Percentiles rank a stretch among this genome's conserved stretches.
Evolutionary conservation across 2,888 invertebrate species (phyloP).

Genomic region (Nebria brevicollis): DNA sequence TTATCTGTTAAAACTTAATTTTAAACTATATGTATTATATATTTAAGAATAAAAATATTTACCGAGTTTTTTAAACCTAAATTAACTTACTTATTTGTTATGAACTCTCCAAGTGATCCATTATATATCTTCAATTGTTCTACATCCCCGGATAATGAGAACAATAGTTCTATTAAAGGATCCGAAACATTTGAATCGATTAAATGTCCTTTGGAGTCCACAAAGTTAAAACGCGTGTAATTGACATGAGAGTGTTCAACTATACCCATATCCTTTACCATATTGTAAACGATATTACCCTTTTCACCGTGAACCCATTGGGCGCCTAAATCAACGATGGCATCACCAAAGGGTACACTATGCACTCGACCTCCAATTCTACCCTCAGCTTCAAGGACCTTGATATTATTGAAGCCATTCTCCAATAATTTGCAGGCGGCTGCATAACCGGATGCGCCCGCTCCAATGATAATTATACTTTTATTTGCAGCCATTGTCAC

Average conservation of each 20-base stretch:
- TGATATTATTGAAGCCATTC: constrained; percentile 63
- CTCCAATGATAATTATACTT: constrained; percentile 68
- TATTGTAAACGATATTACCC: constrained; percentile 58
- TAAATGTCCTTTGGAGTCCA: constrained; percentile 32
- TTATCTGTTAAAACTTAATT: background rate
- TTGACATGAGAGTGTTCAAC: constrained; percentile 59
- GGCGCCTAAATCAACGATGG: constrained; percentile 57
- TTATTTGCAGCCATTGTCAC: constrained; percentile 43
- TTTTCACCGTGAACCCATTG: constrained; percentile 62
- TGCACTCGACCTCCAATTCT: constrained; percentile 59
- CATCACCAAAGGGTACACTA: constrained; percentile 52
- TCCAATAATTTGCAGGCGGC: constrained; percentile 65
- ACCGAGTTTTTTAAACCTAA: background rate
- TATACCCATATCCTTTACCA: constrained; percentile 56
- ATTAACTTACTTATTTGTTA: constrained; percentile 27
- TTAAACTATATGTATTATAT: background rate
- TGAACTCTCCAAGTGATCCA: constrained; percentile 33
- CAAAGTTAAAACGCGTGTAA: constrained; percentile 19
- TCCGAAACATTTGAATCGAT: constrained; percentile 11
- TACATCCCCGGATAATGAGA: constrained; percentile 11
- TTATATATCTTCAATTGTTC: constrained; percentile 21
- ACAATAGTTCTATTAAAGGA: constrained; percentile 9
- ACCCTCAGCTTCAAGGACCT: constrained; percentile 62
- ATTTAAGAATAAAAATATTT: background rate
- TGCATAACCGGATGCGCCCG: constrained; percentile 69